Conservation (phyloP, 2,113 vertebrate genomes). For the Baryphthengus martii region DNA sequence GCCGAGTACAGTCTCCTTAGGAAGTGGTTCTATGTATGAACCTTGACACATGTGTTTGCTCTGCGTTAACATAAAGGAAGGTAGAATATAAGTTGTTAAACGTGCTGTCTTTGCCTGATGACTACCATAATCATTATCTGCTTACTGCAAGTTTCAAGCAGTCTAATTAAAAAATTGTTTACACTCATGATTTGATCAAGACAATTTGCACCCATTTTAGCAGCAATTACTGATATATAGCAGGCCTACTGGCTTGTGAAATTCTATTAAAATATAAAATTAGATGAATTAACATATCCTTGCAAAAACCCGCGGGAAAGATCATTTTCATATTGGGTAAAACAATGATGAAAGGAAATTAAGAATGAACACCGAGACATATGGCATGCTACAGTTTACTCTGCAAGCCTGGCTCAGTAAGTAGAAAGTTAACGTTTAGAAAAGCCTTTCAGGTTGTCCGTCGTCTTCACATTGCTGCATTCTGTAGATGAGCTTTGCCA, state of each 20-base stretch:
- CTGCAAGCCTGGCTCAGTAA: background rate
- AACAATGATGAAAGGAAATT: slow-evolving; percentile 19
- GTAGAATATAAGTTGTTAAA: background rate
- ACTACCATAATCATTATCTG: background rate
- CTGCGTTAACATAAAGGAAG: background rate
- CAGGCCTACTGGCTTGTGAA: background rate
- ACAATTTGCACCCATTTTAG: slow-evolving; percentile 34
- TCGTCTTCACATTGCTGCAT: background rate
- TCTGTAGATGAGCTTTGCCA: background rate
- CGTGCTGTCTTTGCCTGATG: background rate
- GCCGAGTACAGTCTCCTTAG: background rate
- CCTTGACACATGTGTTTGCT: background rate
- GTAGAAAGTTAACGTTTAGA: background rate
- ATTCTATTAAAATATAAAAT: slow-evolving; percentile 43
- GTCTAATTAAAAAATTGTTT: slow-evolving; percentile 41
- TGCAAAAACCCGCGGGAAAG: slow-evolving; percentile 36
- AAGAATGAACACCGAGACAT: background rate
- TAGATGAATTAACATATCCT: background rate
- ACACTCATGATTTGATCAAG: slow-evolving; percentile 19
- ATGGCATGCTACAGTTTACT: background rate
- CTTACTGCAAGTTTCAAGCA: background rate
- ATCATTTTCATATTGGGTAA: background rate
- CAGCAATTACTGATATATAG: background rate
- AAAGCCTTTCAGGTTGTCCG: background rate
- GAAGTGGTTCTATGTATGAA: background rate